Conservation (phyloP, 2,888 invertebrate genomes). For the Cremastinae sp. region DNA sequence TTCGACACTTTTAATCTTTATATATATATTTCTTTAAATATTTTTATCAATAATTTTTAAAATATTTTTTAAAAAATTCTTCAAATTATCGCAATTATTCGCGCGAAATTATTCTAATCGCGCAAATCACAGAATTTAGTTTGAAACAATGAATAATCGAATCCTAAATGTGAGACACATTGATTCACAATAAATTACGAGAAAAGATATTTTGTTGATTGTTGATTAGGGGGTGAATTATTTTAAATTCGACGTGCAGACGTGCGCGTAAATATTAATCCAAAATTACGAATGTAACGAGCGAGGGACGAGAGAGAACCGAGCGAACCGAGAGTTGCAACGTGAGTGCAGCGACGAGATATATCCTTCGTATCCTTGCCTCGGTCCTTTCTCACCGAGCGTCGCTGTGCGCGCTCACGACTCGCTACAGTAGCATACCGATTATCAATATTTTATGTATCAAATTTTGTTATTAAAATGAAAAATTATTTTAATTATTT, state of each 20-base stretch:
- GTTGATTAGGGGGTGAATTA: not conserved
- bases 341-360: conserved; percentile 37
- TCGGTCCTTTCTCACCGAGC: conserved; percentile 51
- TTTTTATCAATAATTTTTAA: too few relatives aligned
- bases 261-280: not conserved
- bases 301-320: conserved; percentile 17
- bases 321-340: conserved; percentile 33
- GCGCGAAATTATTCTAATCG: too few relatives aligned
- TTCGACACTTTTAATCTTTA: too few relatives aligned
- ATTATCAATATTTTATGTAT: not conserved
- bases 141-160: too few relatives aligned
- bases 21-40: too few relatives aligned
- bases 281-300: conserved; percentile 10
- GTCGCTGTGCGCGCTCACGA: conserved; percentile 25
- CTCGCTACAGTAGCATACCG: conserved; percentile 14
- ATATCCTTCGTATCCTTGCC: conserved; percentile 47
- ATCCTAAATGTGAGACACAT: too few relatives aligned
- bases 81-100: too few relatives aligned
- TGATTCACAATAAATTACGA: too few relatives aligned
- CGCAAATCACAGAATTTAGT: too few relatives aligned
- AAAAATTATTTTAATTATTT: too few relatives aligned
- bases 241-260: not conserved
- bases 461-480: not conserved
- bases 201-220: not conserved
- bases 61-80: too few relatives aligned